Evolutionary conservation across 2,888 invertebrate genomes (phyloP), one percentile per base, ranked within the genome.

Genomic region (Megastigmus dorsalis): DNA sequence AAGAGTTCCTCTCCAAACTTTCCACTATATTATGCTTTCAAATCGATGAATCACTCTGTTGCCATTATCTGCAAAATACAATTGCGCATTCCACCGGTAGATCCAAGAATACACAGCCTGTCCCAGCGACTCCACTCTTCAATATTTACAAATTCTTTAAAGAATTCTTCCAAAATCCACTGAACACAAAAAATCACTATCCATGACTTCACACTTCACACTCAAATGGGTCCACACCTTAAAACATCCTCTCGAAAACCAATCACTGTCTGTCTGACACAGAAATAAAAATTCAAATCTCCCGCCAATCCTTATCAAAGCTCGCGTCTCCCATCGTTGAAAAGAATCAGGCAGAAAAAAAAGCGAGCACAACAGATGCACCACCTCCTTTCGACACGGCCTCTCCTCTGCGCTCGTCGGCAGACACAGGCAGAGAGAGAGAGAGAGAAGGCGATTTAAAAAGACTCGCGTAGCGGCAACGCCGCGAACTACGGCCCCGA

Each of bases 211-310:
- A n/a, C n/a, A n/a, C n/a, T n/a, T n/a, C n/a, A n/a, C n/a, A n/a
- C n/a, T n/a, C n/a, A n/a, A n/a, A n/a, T n/a, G n/a, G n/a, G n/a
- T n/a, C n/a, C n/a, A n/a, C n/a, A n/a, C n/a, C n/a, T n/a, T n/a
- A n/a, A n/a, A n/a, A n/a, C n/a, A n/a, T n/a, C n/a, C n/a, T n/a
- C n/a, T n/a, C n/a, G n/a, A n/a, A n/a, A n/a, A n/a, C n/a, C n/a
- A n/a, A n/a, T n/a, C n/a, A n/a, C n/a, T n/a, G n/a, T n/a, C n/a
- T n/a, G n/a, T n/a, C n/a, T n/a, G n/a, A n/a, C n/a, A 38, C 9
- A n/a, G 5, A 30, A 45, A 54, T 10, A n/a, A n/a, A 6, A 26
- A 48, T 71, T 72, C 18, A 43, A 72, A 72, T 66, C 15, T 65
- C 59, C 59, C 72, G 72, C 72, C 20, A 15, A 4, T 1, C 13